These are phyloP conservation scores for Glaucopsyche alexis DNA, from an alignment of 2,888 invertebrate species.

Conservation along the genomic window DNA sequence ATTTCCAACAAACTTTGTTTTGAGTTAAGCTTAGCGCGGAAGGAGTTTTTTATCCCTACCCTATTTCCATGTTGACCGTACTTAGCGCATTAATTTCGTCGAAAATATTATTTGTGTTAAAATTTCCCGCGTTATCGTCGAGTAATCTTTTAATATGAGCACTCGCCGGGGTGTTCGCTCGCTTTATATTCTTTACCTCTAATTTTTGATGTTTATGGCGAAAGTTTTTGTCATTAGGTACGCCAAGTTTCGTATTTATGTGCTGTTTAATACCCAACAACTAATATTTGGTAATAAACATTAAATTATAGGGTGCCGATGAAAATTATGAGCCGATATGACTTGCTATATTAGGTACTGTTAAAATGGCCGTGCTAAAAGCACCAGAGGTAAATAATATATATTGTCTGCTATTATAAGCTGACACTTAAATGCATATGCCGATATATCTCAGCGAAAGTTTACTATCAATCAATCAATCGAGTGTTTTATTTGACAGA, in stretches of 20 bases:
- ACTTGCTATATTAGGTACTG: not conserved
- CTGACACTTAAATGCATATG: too few species aligned
- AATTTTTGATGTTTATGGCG: slow-evolving; percentile 22
- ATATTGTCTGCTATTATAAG: too few species aligned
- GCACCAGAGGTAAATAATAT: too few species aligned
- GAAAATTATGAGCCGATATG: not conserved
- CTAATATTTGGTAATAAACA: slow-evolving; percentile 4
- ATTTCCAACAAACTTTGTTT: slow-evolving; percentile 15
- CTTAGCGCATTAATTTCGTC: slow-evolving; percentile 13
- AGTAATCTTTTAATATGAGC: slow-evolving; percentile 23
- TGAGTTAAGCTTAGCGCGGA: not conserved
- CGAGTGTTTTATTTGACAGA: too few species aligned
- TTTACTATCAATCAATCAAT: too few species aligned
- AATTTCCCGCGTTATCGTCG: slow-evolving; percentile 16
- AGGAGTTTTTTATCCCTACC: not conserved
- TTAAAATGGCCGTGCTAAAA: too few species aligned
- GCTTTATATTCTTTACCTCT: slow-evolving; percentile 26
- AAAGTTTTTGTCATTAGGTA: slow-evolving; percentile 25
- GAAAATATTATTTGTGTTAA: slow-evolving; percentile 23
- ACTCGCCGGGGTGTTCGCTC: slow-evolving; percentile 1
- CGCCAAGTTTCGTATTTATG: slow-evolving; percentile 24
- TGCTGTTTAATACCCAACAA: slow-evolving; percentile 13
- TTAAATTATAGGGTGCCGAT: not conserved
- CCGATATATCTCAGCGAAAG: too few species aligned
- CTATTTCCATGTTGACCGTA: slow-evolving; percentile 9